phyloP scores from a whole-genome alignment of 2,888 invertebrate genomes.

The Diaprepes abbreviatus region DNA sequence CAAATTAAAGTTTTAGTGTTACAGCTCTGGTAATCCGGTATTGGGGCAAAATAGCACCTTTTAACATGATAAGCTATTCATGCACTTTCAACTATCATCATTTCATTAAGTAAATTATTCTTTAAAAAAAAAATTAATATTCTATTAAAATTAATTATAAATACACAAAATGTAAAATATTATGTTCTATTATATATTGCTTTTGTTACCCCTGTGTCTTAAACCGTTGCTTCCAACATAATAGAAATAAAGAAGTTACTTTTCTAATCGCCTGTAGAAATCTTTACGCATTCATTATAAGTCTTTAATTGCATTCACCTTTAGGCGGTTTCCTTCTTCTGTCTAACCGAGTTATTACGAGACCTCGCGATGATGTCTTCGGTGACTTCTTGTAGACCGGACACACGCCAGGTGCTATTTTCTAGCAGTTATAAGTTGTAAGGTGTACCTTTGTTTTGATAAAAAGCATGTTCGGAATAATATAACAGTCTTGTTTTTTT shows the following conservation, averaged over 20 bases:
- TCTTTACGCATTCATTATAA: constrained; percentile 38
- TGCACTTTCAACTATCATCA: no score
- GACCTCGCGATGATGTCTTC: constrained; percentile 20
- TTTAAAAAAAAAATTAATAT: no score
- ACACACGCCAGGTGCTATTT: constrained; percentile 42
- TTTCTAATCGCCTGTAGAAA: constrained; percentile 42
- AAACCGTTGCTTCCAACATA: neutral
- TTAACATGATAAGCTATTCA: no score
- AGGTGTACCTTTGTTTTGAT: constrained; percentile 41
- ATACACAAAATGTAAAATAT: no score
- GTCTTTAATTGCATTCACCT: constrained; percentile 37
- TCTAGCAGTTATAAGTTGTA: constrained; percentile 30
- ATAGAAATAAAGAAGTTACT: constrained; percentile 30
- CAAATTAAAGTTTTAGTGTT: no score
- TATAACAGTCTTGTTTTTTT: constrained; percentile 2
- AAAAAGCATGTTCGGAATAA: constrained; percentile 18
- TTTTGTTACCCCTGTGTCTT: no score
- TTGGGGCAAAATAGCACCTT: no score
- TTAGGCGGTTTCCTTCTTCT: constrained; percentile 34
- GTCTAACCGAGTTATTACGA: constrained; percentile 27
- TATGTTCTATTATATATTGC: no score
- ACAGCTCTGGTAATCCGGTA: no score
- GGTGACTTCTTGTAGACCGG: constrained; percentile 34
- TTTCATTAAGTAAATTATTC: no score
- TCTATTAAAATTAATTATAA: no score